Evolutionary conservation across 2,888 invertebrate species (phyloP), one percentile per base, ranked within the genome.

Genomic region (Drosophila cognata): DNA sequence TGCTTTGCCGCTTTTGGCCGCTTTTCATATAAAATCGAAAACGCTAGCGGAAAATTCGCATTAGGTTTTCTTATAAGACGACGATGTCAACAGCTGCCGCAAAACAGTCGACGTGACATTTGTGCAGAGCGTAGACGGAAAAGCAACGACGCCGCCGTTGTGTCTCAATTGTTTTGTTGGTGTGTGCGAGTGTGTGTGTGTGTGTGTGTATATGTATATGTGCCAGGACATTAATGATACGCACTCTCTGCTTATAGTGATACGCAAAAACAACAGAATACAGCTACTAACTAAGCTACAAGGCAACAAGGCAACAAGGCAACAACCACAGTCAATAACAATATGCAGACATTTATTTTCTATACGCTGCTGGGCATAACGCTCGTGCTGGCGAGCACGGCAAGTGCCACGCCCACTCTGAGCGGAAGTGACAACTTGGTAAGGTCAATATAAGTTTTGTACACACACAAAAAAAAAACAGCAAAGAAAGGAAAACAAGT

Each of bases 1-100:
- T 83, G 83, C 79, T n/a, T 8, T 46, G 48, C 18, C 43, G 87
- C 79, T 76, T 77, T 88, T 69, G 74, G 80, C 64, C 74, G 79
- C 71, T 79, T 90, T 92, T 91, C 90, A 92, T 93, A 93, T 93
- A 93, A 92, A 92, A 92, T 91, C 90, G 88, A 91, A 92, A 91
- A 83, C 90, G 81, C 77, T 81, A 82, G 82, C 88, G 89, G 89
- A 90, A 91, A 92, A 86, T 80, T 91, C 89, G 92, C 93, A 93
- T 92, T 93, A 92, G 90, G 91, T 91, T 90, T 92, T 92, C 91
- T 81, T 89, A 90, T 92, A 92, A 90, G 92, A 91, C 86, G 89
- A 92, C 91, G 92, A 92, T 91, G 92, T 91, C 92, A 91, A 84
- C 88, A 77, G 81, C 84, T 80, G 81, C 82, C 74, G 75, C 64